phyloP scores from a whole-genome alignment of 2,113 vertebrate genomes.

The Narcine bancroftii region DNA sequence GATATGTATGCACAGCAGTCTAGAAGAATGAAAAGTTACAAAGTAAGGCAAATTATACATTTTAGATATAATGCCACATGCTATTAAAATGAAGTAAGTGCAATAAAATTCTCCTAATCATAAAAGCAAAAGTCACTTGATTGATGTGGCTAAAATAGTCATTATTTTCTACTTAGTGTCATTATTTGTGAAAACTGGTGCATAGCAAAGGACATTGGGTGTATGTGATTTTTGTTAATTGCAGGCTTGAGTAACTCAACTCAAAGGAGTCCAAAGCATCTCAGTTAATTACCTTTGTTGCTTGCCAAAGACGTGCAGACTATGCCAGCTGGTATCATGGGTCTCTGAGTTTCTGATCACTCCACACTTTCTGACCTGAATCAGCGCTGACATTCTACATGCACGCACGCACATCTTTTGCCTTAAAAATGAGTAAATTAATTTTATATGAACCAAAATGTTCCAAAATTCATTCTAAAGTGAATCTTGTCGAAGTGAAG shows the following conservation, averaged over 20 bases:
- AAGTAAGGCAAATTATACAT: constrained; percentile 25
- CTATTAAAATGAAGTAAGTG: constrained; percentile 29
- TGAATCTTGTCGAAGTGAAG: neutral
- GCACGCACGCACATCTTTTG: neutral
- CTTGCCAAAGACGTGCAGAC: constrained; percentile 16
- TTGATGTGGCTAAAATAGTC: constrained; percentile 20
- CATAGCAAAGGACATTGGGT: neutral
- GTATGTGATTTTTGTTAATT: constrained; percentile 30
- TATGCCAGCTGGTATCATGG: constrained; percentile 30
- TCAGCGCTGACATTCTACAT: neutral
- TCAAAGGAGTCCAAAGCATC: constrained; percentile 28
- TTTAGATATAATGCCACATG: constrained; percentile 24
- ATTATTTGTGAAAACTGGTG: constrained; percentile 25
- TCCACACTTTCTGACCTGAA: neutral
- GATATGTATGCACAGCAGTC: constrained; percentile 16
- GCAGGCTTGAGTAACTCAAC: constrained; percentile 20
- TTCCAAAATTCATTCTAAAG: neutral
- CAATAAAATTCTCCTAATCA: constrained; percentile 8
- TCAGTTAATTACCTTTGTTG: constrained; percentile 27
- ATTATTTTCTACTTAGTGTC: constrained; percentile 28
- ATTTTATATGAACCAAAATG: neutral
- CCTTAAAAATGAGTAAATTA: neutral
- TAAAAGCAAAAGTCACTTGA: constrained; percentile 25
- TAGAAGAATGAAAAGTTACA: neutral
- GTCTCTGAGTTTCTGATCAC: constrained; percentile 25